Base-by-base conservation (phyloP, 1,140 invertebrate genomes). In the Halyomorpha halys region DNA sequence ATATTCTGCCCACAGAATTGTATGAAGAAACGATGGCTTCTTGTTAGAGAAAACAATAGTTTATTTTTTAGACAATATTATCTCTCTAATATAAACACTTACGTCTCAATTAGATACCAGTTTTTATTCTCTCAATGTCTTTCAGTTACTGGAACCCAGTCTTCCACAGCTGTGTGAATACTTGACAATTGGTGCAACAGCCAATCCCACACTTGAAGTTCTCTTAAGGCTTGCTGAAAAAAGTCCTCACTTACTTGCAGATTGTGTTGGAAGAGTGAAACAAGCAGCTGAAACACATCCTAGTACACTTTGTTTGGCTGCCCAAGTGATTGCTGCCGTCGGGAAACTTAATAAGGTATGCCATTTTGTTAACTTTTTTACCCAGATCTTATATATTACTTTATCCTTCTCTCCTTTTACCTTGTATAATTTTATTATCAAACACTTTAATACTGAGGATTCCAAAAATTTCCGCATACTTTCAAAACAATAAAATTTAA, bases 131-230 rank as follows among this genome's bases (percentile, higher is more conserved):
- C 21, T 19, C 21, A 13, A 3, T 66, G 73, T 69, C 72, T 76
- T 76, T 60, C 73, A 83, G 83, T 72, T 87, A 64, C 74, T 93
- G 47, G 85, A 89, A 74, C 82, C 86, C 1, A 86, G 86, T 71
- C 78, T 93, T 25, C 82, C 86, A 1, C 86, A 90, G 72, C 76
- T 93, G 47, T 81, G 86, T 68, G 83, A 86, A n/a, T 89, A 87
- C 71, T 71, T 89, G 13, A 77, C 77, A 21, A 77, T 77, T 65
- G 74, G 78, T 15, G 73, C 77, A 27, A 82, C 82, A 8, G 80
- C 80, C 18, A 69, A 78, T 25, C 74, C 82, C 53, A 84, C 86
- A 16, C 77, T 91, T 66, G 85, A 89, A 76, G 87, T 94, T 30
- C 83, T 94, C 71, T 75, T 87, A 3, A 82, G 86, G 70, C 80